Evolutionary conservation across 2,888 invertebrate species (phyloP).

Genomic region (Heteromyza rotundicornis): DNA sequence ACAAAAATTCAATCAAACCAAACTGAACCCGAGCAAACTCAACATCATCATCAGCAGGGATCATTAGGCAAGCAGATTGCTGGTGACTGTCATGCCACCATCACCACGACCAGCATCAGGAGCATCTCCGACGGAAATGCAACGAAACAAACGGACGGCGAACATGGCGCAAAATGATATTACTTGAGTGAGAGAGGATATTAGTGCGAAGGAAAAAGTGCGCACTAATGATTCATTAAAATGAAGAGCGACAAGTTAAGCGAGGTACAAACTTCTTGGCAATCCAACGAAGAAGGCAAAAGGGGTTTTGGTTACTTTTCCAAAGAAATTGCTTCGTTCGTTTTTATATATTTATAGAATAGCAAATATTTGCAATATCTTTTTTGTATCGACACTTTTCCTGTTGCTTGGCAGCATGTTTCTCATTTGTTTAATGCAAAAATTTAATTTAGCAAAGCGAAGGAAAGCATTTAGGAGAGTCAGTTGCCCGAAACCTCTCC

Average conservation of each 20-base stretch:
- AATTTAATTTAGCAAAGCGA: conserved; percentile 53
- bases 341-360: too few relatives aligned
- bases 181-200: neutral
- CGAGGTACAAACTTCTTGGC: too few relatives aligned
- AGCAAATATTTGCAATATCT: neutral
- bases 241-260: too few relatives aligned
- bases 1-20: conserved; percentile 40
- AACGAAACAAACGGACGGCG: neutral
- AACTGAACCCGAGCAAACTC: conserved; percentile 21
- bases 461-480: conserved; percentile 14
- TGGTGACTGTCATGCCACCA: conserved; percentile 5
- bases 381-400: too few relatives aligned
- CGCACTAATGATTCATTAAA: conserved; percentile 24
- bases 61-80: conserved; percentile 43
- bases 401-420: conserved; percentile 4
- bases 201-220: neutral
- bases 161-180: neutral
- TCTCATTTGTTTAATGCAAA: conserved; percentile 55
- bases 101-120: conserved; percentile 1
- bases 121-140: neutral
- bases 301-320: too few relatives aligned
- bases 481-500: neutral
- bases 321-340: too few relatives aligned
- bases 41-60: conserved; percentile 36
- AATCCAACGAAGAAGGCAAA: too few relatives aligned